Percentiles rank a stretch among this genome's conserved stretches.
These are phyloP conservation scores for Gymnogyps californianus DNA, from an alignment of 2,113 vertebrate genomes.

Conservation along the genomic window DNA sequence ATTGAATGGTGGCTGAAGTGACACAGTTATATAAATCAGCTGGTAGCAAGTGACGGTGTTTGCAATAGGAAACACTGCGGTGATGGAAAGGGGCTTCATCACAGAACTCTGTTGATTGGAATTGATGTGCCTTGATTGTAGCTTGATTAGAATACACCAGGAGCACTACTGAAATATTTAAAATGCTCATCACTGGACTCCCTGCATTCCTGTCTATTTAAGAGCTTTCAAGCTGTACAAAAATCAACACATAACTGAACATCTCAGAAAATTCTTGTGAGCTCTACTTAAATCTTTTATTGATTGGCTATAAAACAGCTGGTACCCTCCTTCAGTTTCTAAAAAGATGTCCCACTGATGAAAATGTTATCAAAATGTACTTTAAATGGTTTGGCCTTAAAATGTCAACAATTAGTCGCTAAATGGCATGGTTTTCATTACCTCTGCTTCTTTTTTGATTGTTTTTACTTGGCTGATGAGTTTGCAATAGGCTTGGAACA, in stretches of 20 bases:
- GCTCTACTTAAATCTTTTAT: background rate
- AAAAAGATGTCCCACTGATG: background rate
- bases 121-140: background rate
- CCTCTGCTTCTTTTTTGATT: conserved; percentile 94
- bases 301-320: conserved; percentile 3
- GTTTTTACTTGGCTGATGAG: conserved; percentile 92
- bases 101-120: background rate
- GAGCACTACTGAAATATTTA: background rate
- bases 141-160: conserved; percentile 23
- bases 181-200: background rate
- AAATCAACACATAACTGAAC: conserved; percentile 19
- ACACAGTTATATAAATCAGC: background rate
- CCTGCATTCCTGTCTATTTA: background rate
- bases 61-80: background rate
- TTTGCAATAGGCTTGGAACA: conserved; percentile 98
- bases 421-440: conserved; percentile 61
- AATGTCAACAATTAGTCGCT: conserved; percentile 4
- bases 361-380: background rate
- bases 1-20: background rate
- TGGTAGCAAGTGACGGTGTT: background rate
- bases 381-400: conserved; percentile 4
- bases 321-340: background rate
- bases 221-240: background rate
- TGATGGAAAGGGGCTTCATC: background rate
- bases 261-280: background rate